Evolutionary conservation across 2,113 vertebrate genomes (phyloP), one percentile per base, ranked within the genome.

Genomic region (Oreotrochilus melanogaster): DNA sequence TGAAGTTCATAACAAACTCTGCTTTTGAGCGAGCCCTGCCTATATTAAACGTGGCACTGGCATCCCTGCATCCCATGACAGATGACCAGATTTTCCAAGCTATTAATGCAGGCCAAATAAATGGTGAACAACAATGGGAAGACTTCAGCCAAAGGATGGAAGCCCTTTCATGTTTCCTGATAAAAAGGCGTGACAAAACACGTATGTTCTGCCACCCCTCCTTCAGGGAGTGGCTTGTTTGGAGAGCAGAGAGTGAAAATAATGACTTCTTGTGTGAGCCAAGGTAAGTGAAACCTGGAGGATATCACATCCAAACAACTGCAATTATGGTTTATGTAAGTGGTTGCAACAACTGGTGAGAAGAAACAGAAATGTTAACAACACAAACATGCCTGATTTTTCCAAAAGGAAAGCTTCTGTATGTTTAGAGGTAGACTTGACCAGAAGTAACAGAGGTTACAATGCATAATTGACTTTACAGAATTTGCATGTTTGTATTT

Each of bases 191-290:
- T 69, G 99, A 99, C 97, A 99, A 99, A 96, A 99, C 99, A 1
- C 99, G 99, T 9, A 99, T 99, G 99, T 99, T 99, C 95, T 99
- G 99, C 97, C 99, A 99, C 78, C 99, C 99, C 0, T 99, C 99
- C 92, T 99, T 99, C 97, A 98, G 99, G 86, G 99, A 99, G 78
- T 99, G 99, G 99, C 98, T 99, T 22, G 98, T 99, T 50, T 99
- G 99, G 99, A 98, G 99, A 97, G 98, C 98, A 6, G 99, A 99
- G 1, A 99, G 99, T 17, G 99, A 99, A 92, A 99, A 98, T 74
- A 98, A 98, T 0, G 98, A 99, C 97, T 99, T 99, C 98, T 97
- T 99, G 10, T 99, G 99, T 90, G 99, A 99, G 88, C 99, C 99
- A 95, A 99, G 99, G 99, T 99, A 97, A 94, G 96, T 57, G 24